Percentiles rank a stretch among this genome's conserved stretches.
Evolutionary conservation across 2,888 invertebrate species (phyloP).

Genomic region (Criorhina ranunculi): DNA sequence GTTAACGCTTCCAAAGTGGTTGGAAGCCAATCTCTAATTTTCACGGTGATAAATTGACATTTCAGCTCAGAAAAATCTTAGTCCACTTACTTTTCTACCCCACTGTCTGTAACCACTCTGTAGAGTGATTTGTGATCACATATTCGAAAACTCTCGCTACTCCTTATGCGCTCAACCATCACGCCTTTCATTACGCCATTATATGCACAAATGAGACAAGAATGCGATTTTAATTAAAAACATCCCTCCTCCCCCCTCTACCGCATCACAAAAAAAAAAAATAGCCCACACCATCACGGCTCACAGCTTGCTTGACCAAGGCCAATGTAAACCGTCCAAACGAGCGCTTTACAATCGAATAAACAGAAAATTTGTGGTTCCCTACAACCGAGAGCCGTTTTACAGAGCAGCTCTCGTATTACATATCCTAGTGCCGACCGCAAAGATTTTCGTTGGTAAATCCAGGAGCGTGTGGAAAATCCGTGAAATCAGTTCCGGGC

Average conservation of each 20-base stretch:
- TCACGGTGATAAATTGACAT: too few relatives aligned
- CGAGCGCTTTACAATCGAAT: constrained; percentile 54
- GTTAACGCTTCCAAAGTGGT: too few relatives aligned
- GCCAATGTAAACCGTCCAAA: constrained; percentile 32
- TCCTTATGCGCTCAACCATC: constrained; percentile 3
- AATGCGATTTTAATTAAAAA: constrained; percentile 73
- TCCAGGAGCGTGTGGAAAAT: constrained; percentile 18
- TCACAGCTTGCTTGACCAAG: background rate
- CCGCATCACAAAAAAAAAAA: too few relatives aligned
- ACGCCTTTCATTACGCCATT: constrained; percentile 48
- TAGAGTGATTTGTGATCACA: constrained; percentile 56
- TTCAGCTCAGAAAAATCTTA: background rate
- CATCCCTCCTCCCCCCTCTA: constrained; percentile 19
- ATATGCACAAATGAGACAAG: constrained; percentile 57
- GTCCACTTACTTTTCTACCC: background rate
- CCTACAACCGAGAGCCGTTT: constrained; percentile 28
- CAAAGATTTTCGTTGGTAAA: constrained; percentile 47
- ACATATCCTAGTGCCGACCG: constrained; percentile 25
- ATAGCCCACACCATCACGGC: background rate
- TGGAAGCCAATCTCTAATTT: too few relatives aligned
- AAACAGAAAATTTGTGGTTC: constrained; percentile 52
- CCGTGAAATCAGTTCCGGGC: background rate
- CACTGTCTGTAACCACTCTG: constrained; percentile 22
- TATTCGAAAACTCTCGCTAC: constrained; percentile 5
- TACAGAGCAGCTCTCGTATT: constrained; percentile 37